These are phyloP conservation scores for Macrotus californicus DNA, from an alignment of 2,113 vertebrate species.

Conservation along the genomic window DNA sequence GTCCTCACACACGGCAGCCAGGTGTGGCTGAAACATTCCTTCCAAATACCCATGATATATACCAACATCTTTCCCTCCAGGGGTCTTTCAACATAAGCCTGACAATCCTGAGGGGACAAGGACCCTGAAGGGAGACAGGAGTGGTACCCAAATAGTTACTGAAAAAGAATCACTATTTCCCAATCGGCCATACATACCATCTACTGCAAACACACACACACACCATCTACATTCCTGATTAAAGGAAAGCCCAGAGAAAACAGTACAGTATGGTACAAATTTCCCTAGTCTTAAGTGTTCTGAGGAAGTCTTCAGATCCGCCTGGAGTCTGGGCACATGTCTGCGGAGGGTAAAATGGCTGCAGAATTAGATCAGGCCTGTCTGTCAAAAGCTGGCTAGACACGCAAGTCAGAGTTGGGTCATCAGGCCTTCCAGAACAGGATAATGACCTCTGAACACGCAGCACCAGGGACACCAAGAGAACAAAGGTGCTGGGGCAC, in stretches of 20 bases:
- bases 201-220: neutral
- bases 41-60: neutral
- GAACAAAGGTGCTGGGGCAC: slow-evolving; percentile 35
- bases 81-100: neutral
- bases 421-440: neutral
- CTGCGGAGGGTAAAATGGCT: neutral
- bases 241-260: slow-evolving; percentile 19
- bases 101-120: neutral
- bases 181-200: neutral
- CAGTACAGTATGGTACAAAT: neutral
- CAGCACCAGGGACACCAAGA: neutral
- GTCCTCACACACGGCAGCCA: slow-evolving; percentile 54
- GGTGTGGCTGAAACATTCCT: slow-evolving; percentile 28
- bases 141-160: neutral
- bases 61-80: neutral
- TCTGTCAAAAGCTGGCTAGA: neutral
- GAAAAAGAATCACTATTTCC: neutral
- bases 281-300: neutral
- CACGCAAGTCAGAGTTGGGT: neutral
- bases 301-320: neutral
- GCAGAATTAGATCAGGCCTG: neutral
- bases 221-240: slow-evolving; percentile 10
- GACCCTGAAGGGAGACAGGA: neutral
- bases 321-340: neutral
- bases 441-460: neutral